Evolutionary conservation across 2,797 vertebrate genomes (phyloP).

Genomic region (Myotis vivesi): DNA sequence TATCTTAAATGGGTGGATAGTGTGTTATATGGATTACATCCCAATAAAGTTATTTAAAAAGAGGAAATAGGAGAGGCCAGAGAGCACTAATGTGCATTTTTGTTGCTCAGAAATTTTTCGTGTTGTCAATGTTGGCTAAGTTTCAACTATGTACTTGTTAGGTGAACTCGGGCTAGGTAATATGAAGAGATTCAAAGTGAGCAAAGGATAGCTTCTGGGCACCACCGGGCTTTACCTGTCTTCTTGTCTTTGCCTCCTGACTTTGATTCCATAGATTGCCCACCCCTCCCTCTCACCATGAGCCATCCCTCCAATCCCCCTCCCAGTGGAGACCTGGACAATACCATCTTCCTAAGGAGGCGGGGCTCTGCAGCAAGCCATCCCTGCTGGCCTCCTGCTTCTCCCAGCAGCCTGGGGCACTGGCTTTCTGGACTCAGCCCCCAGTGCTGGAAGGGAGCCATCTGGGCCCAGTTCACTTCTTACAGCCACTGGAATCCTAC

Average conservation of each 20-base stretch:
- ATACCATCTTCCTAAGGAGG: not conserved
- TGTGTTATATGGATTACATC: not conserved
- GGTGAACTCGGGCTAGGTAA: not conserved
- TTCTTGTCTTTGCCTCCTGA: not conserved
- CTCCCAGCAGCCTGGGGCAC: not conserved
- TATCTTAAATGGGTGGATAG: not conserved
- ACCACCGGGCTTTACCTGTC: not conserved
- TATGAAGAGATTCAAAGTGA: not conserved
- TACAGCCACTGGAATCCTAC: not conserved
- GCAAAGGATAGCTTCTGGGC: not conserved
- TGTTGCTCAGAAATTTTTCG: not conserved
- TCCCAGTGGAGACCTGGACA: not conserved
- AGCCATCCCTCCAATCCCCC: rapidly evolving
- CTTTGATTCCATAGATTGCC: not conserved
- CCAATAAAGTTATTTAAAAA: not conserved
- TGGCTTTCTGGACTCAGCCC: not conserved
- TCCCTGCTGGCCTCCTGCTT: not conserved
- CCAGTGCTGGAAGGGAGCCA: not conserved
- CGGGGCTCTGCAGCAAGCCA: not conserved
- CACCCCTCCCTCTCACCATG: not conserved
- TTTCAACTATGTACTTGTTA: not conserved
- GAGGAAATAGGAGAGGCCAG: not conserved
- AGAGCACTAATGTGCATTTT: not conserved
- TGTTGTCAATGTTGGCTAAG: not conserved
- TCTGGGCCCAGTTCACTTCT: not conserved